Evolutionary conservation across 92 coral and sea anemone genomes (phyloP).

Genomic region (Heliopora coerulea): DNA sequence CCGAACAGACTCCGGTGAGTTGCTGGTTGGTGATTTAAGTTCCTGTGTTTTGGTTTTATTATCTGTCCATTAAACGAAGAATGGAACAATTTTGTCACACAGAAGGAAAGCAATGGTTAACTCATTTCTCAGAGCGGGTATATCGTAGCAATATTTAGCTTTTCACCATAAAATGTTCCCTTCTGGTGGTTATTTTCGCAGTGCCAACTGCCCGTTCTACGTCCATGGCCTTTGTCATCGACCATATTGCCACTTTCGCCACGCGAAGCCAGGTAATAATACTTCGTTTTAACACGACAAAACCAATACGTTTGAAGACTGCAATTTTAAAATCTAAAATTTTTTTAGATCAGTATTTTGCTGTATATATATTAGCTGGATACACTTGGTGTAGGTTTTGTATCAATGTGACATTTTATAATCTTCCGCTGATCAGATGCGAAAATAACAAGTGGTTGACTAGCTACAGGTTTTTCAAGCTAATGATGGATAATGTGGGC

Average conservation of each 20-base stretch:
- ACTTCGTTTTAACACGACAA: neutral
- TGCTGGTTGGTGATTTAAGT: too few species aligned
- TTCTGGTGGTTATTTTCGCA: constrained; percentile 93
- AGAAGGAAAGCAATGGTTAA: neutral
- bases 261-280: constrained; percentile 75
- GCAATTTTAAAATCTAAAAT: too few species aligned
- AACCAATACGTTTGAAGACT: neutral
- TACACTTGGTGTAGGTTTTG: too few species aligned
- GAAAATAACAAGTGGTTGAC: too few species aligned
- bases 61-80: neutral
- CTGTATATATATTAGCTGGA: too few species aligned
- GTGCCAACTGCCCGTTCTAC: constrained; percentile 96
- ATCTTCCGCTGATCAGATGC: too few species aligned
- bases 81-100: neutral
- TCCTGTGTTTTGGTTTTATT: neutral
- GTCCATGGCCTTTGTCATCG: constrained; percentile 96
- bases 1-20: too few species aligned
- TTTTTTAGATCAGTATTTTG: too few species aligned
- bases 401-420: too few species aligned
- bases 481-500: too few species aligned
- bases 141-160: neutral
- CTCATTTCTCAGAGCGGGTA: neutral
- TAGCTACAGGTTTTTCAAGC: too few species aligned
- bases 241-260: constrained; percentile 98
- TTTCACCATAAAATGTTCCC: constrained; percentile 64